phyloP scores from a whole-genome alignment of 2,113 vertebrate genomes.

The Bothrops jararaca region DNA sequence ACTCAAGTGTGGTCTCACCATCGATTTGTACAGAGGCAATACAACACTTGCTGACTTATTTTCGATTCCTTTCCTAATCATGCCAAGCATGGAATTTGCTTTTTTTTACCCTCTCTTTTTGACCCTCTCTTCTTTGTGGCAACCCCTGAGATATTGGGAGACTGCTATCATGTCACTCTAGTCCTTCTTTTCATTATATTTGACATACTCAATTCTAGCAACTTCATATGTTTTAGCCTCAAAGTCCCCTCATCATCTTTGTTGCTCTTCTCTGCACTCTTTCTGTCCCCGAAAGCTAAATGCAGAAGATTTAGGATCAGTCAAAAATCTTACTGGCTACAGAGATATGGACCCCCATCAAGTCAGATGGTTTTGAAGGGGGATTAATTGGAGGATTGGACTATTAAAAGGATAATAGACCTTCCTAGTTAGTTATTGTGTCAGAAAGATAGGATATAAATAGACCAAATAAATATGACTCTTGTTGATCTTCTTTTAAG shows the following conservation, averaged over 20 bases:
- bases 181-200: no score
- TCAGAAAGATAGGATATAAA: not conserved
- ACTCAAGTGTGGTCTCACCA: no score
- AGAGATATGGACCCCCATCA: not conserved
- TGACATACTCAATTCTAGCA: no score
- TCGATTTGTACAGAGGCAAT: no score
- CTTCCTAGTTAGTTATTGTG: not conserved
- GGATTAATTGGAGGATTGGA: not conserved
- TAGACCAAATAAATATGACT: not conserved
- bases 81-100: no score
- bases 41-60: no score
- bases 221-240: not conserved
- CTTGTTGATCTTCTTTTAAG: not conserved
- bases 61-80: no score
- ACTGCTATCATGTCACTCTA: no score
- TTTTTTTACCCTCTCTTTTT: no score
- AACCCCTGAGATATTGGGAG: no score
- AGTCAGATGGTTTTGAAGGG: not conserved
- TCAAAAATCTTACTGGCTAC: not conserved
- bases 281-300: not conserved
- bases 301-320: not conserved
- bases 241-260: not conserved
- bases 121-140: no score
- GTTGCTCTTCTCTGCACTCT: not conserved
- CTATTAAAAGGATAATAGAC: not conserved